Base-by-base conservation (phyloP, 2,888 invertebrate species). In the Sphaerophoria rueppellii region DNA sequence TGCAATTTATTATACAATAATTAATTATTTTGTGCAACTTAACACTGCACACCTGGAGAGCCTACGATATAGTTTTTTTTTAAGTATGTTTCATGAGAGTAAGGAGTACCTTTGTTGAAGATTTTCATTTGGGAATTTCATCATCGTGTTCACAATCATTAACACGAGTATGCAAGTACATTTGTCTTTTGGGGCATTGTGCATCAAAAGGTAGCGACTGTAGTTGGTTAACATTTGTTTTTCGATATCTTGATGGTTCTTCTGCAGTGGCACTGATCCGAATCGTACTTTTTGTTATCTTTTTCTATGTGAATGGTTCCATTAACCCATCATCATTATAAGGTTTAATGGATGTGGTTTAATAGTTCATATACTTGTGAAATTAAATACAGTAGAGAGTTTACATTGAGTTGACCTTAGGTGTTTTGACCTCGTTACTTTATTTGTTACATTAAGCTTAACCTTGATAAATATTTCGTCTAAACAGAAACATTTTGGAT, bases 11-110 rank as follows among this genome's bases (percentile, higher is more conserved):
- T 50, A 61, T 75, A 24, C 24, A 24, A 24, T 24, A 67, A 83
- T 83, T 83, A 83, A 83, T 83, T 83, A 65, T 75, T 79, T 40
- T 61, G 11, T 75, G 73, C 73, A 77, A 74, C 60, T 82, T 73
- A 67, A 57, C 63, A 46, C 6, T 67, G 83, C 67, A 63, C 79
- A 79, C 67, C 79, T 79, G 79, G 71, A 67, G 74, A 79, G 67
- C 70, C 71, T 78, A 55, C 74, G 35, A 65, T 61, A 55, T 9
- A 9, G 2, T 24, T 24, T 24, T 24, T 24, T 24, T 24, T 24
- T 24, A 2, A 24, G 24, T 24, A 24, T 24, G 24, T 24, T 24
- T 24, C 9, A 48, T 12, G 5, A n/a, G 6, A 5, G 4, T 48
- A 14, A 2, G 5, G n/a, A 46, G 46, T 46, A 46, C n/a, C 46